Percentiles rank a stretch among this genome's conserved stretches.
phyloP scores from a whole-genome alignment of 2,888 invertebrate species.

The Blastobasis lacticolella region DNA sequence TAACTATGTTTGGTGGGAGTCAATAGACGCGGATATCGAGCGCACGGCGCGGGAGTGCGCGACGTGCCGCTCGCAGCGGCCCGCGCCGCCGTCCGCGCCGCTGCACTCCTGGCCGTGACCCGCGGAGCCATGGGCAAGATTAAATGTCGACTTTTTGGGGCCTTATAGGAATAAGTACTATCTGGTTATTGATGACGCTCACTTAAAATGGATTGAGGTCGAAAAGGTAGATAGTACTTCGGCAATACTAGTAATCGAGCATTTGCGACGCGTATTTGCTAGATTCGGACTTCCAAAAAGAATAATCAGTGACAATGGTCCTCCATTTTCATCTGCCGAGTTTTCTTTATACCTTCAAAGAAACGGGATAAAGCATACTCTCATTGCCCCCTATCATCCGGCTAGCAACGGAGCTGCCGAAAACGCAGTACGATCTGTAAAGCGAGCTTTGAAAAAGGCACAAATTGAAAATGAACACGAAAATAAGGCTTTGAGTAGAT shows the following conservation, averaged over 20 bases:
- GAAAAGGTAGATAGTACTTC: slow-evolving; percentile 9
- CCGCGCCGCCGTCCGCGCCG: slow-evolving; percentile 9
- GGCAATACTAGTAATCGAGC: slow-evolving; percentile 3
- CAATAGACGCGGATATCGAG: slow-evolving; percentile 11
- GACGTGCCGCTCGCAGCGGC: slow-evolving; percentile 4
- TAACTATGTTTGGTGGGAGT: slow-evolving; percentile 18
- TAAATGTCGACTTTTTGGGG: slow-evolving; percentile 11
- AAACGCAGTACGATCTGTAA: slow-evolving; percentile 13
- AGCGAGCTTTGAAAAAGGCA: slow-evolving; percentile 3
- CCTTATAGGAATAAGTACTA: slow-evolving; percentile 14
- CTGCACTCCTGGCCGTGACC: slow-evolving; percentile 17
- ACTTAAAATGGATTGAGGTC: slow-evolving; percentile 19
- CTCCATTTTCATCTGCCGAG: slow-evolving; percentile 12
- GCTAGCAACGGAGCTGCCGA: slow-evolving; percentile 14
- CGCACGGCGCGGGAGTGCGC: slow-evolving; percentile 6
- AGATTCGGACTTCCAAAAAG: slow-evolving; percentile 12
- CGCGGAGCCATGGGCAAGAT: slow-evolving; percentile 4
- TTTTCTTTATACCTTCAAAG: slow-evolving; percentile 7
- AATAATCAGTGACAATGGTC: slow-evolving; percentile 16
- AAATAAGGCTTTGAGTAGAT: not conserved
- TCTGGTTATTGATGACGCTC: slow-evolving; percentile 15
- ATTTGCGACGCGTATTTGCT: slow-evolving; percentile 7
- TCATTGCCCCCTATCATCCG: not conserved
- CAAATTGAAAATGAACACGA: not conserved
- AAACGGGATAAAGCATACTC: not conserved